phyloP scores from a whole-genome alignment of 2,797 vertebrate species.

The Rhabdomys pumilio region DNA sequence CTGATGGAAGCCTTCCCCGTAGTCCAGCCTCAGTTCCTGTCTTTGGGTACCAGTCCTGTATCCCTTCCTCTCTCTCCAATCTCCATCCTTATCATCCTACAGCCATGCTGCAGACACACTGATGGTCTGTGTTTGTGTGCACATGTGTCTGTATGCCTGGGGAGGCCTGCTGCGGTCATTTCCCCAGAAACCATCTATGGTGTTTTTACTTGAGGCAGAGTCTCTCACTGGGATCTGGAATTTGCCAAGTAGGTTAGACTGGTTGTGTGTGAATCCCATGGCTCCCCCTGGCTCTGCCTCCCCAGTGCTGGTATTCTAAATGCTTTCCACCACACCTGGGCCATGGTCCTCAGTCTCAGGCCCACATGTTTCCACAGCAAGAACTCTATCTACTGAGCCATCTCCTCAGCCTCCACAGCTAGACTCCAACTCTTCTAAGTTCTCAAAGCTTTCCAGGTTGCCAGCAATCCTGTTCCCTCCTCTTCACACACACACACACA shows the following conservation, averaged over 20 bases:
- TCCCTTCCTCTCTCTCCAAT: rapidly evolving
- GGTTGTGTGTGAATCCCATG: not conserved
- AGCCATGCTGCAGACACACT: not conserved
- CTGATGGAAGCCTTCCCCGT: too few species aligned
- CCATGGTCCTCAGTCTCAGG: too few species aligned
- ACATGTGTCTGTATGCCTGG: not conserved
- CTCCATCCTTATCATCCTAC: rapidly evolving
- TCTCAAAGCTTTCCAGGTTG: not conserved
- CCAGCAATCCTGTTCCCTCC: not conserved
- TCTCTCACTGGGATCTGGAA: not conserved
- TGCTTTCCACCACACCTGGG: not conserved
- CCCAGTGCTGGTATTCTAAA: not conserved
- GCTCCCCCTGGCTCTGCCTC: not conserved
- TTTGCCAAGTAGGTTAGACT: not conserved
- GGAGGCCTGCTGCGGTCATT: not conserved
- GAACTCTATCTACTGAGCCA: not conserved
- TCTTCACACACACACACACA: not conserved
- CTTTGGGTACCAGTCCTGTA: rapidly evolving
- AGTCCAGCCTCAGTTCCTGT: not conserved
- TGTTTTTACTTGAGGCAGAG: not conserved
- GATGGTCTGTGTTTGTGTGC: not conserved
- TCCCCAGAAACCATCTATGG: not conserved
- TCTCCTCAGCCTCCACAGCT: not conserved
- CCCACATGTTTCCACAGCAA: not conserved
- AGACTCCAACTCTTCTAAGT: not conserved